Conservation (phyloP, 2,888 invertebrate genomes). For the Diplolepis rosae region DNA sequence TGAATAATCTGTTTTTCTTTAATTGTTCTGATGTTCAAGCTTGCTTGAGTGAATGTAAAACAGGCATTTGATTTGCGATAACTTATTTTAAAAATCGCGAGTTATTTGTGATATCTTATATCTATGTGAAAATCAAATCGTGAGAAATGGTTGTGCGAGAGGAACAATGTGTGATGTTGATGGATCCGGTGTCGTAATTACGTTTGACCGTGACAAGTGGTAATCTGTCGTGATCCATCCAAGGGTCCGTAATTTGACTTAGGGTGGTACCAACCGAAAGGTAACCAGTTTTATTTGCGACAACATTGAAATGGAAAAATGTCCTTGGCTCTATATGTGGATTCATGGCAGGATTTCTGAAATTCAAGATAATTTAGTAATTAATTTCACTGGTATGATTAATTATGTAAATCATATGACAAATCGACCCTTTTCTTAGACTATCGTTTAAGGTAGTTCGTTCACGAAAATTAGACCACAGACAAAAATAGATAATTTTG, state of each 20-base stretch:
- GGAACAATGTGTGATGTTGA: conserved; percentile 77
- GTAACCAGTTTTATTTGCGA: conserved; percentile 76
- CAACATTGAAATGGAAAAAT: conserved; percentile 76
- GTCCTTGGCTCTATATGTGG: neutral
- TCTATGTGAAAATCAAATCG: conserved; percentile 51
- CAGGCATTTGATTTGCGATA: neutral
- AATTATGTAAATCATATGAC: no score
- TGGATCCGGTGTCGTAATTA: conserved; percentile 79
- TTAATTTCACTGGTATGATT: no score
- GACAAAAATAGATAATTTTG: no score
- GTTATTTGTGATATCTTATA: conserved; percentile 41
- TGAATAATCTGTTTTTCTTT: no score
- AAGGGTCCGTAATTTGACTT: conserved; percentile 84
- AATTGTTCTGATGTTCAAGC: no score
- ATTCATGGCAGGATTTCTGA: neutral
- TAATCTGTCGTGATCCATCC: conserved; percentile 87
- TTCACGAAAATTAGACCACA: no score
- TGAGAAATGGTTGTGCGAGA: conserved; percentile 41
- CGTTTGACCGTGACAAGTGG: conserved; percentile 84
- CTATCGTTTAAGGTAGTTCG: conserved; percentile 78
- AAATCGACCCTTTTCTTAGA: conserved; percentile 77
- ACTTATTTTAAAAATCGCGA: neutral
- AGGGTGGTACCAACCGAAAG: conserved; percentile 78
- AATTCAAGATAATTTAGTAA: no score
- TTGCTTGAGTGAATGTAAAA: neutral